phyloP scores from a whole-genome alignment of 2,797 vertebrate genomes.

The Micrastur ruficollis region DNA sequence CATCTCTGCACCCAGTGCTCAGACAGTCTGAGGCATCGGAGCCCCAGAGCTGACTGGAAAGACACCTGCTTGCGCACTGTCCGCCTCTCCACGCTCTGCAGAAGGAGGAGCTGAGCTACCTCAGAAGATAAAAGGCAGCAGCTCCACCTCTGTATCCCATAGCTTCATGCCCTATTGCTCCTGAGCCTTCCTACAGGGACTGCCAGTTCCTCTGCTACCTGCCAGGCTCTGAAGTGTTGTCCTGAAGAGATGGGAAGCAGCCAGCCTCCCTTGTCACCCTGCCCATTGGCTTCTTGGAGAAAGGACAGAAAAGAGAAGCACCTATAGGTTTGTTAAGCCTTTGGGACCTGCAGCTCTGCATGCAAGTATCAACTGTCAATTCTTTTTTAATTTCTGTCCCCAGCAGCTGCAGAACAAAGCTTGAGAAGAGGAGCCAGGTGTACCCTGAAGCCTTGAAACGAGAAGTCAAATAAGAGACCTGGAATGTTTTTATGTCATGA shows the following conservation, averaged over 20 bases:
- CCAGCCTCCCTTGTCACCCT: not conserved
- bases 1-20: not conserved
- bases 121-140: not conserved
- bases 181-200: not conserved
- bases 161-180: not conserved
- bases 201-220: not conserved
- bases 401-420: not conserved
- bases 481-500: not conserved
- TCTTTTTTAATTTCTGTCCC: not conserved
- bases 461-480: not conserved
- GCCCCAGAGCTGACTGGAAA: not conserved
- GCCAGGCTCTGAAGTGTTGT: not conserved
- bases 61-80: not conserved
- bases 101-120: constrained; percentile 36
- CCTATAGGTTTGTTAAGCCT: not conserved
- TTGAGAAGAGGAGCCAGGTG: not conserved
- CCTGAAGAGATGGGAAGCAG: not conserved
- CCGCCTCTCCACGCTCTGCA: not conserved
- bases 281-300: not conserved
- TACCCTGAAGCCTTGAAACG: not conserved
- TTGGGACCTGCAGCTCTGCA: not conserved
- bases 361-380: not conserved
- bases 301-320: not conserved
- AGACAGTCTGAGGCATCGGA: not conserved
- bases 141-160: constrained; percentile 22